phyloP scores from a whole-genome alignment of 2,797 vertebrate species.

The Remorina albescens region DNA sequence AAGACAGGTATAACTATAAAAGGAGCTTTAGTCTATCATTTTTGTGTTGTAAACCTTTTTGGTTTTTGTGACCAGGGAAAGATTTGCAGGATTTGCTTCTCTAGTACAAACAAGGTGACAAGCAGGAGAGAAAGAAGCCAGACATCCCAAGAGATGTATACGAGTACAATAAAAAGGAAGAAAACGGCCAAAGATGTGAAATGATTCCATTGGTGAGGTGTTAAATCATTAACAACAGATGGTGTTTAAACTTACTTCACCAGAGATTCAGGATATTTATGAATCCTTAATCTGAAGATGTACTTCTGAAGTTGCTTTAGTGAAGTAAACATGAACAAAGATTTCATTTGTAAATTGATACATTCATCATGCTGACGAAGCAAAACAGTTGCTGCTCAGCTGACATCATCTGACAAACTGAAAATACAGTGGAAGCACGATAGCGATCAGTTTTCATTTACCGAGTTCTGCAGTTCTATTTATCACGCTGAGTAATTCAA shows the following conservation, averaged over 20 bases:
- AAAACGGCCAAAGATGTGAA: neutral
- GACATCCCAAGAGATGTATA: neutral
- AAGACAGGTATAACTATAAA: neutral
- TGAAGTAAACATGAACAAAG: neutral
- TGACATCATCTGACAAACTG: neutral
- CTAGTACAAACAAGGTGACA: slow-evolving; percentile 6
- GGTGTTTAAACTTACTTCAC: slow-evolving; percentile 15
- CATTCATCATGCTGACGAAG: neutral
- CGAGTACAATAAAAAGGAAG: too few relatives aligned
- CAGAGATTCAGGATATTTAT: neutral
- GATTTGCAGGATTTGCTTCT: slow-evolving; percentile 2
- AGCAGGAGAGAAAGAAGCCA: slow-evolving; percentile 9
- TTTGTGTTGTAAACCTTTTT: neutral
- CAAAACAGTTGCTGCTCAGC: neutral
- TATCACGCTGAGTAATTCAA: neutral
- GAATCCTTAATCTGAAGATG: neutral
- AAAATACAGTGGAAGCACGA: slow-evolving; percentile 1
- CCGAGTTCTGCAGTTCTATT: neutral
- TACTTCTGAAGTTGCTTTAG: neutral
- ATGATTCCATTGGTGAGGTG: neutral
- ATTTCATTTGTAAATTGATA: neutral
- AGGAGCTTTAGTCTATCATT: neutral
- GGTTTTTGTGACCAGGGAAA: slow-evolving; percentile 7
- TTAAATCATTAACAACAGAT: slow-evolving; percentile 15
- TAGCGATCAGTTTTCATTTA: slow-evolving; percentile 4